Base-by-base conservation (phyloP, 2,888 invertebrate genomes). In the Ommatoiulus sabulosus region DNA sequence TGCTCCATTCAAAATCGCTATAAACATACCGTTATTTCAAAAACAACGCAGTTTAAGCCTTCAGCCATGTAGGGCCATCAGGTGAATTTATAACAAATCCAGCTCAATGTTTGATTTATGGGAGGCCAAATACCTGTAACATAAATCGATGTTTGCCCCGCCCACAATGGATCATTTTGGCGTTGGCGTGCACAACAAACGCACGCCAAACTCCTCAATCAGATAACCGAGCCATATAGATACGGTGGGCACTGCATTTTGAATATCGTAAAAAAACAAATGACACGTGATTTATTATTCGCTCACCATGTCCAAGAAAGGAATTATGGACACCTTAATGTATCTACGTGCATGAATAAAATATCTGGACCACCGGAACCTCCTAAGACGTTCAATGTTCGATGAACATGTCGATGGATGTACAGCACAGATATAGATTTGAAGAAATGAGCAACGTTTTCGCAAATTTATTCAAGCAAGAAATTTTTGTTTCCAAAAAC, bases 91-190 rank as follows among this genome's bases (percentile, higher is more conserved):
- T 80, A 35, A 80, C 80, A 80, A 24, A 35, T 80, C 35, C 12
- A 12, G 80, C 15, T 80, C 80, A 80, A 80, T 80, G 35, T 80
- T 80, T 43, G 80, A 80, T 80, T 80, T 80, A 80, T 80, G 80
- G 24, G 80, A 35, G 80, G 35, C 24, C 80, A 80, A 80, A 80
- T 80, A 80, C 80, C 80, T 80, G 35, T 15, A 15, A 12, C 80
- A 80, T 80, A 80, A 80, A 80, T 80, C 24, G 35, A 35, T 5
- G 24, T 15, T 80, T 4, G 12, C 35, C 80, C 80, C 35, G 35
- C 80, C 80, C 12, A 80, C 35, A 80, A 72, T 24, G 72, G 20
- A 72, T 72, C 72, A 72, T 72, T 72, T 72, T 72, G 3, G 20
- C 10, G 20, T 6, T 24, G 20, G 72, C 72, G 20, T 72, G 24